Evolutionary conservation across 2,888 invertebrate species (phyloP).

Genomic region (Epiblema foenella): DNA sequence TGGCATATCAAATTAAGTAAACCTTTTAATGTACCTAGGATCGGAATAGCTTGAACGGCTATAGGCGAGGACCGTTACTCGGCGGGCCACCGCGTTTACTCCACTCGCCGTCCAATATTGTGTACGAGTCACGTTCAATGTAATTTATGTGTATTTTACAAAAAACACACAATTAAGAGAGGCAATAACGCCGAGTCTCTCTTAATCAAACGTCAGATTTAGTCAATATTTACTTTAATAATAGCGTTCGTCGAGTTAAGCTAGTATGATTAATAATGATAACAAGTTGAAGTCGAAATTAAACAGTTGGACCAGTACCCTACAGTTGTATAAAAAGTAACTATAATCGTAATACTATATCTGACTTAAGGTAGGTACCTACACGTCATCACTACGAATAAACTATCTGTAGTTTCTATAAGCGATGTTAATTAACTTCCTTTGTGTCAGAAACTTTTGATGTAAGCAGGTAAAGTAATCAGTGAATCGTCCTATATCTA

Average conservation of each 20-base stretch:
- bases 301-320: slow-evolving; percentile 50
- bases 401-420: not conserved
- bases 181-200: slow-evolving; percentile 65
- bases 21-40: slow-evolving; percentile 53
- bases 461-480: too few relatives aligned
- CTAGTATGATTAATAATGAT: slow-evolving; percentile 73
- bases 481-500: too few relatives aligned
- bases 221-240: slow-evolving; percentile 78
- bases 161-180: slow-evolving; percentile 62
- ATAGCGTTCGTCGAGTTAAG: slow-evolving; percentile 74
- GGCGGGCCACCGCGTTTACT: slow-evolving; percentile 51
- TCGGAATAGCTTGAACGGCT: slow-evolving; percentile 49
- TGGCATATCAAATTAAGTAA: slow-evolving; percentile 60
- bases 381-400: not conserved
- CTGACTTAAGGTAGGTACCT: slow-evolving; percentile 23
- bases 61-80: slow-evolving; percentile 53
- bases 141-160: slow-evolving; percentile 62
- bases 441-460: too few relatives aligned
- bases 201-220: slow-evolving; percentile 83
- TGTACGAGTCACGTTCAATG: slow-evolving; percentile 52
- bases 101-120: slow-evolving; percentile 53
- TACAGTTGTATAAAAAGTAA: not conserved
- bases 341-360: slow-evolving; percentile 34
- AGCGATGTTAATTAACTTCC: too few relatives aligned
- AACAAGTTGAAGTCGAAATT: slow-evolving; percentile 65